phyloP scores from a whole-genome alignment of 2,113 vertebrate genomes.

The Phylloscopus trochilus region DNA sequence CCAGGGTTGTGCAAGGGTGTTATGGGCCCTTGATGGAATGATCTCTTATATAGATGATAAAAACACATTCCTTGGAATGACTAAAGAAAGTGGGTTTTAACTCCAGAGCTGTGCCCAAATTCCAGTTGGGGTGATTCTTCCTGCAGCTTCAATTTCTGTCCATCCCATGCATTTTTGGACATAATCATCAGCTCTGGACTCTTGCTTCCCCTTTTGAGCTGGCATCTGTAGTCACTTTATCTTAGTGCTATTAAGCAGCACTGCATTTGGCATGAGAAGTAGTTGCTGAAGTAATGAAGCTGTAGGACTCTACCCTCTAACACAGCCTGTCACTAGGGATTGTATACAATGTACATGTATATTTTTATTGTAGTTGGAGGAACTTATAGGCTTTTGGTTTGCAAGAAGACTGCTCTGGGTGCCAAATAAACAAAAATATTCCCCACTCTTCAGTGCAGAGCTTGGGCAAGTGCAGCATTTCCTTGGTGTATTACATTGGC shows the following conservation, averaged over 20 bases:
- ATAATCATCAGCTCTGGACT: neutral
- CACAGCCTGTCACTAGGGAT: neutral
- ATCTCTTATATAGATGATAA: neutral
- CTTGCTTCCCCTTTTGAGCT: neutral
- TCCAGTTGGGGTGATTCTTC: neutral
- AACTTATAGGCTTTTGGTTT: neutral
- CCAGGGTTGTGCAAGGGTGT: neutral
- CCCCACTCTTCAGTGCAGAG: neutral
- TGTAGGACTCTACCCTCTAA: neutral
- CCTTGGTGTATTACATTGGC: neutral
- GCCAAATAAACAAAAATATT: neutral
- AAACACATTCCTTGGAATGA: neutral
- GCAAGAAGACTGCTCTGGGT: neutral
- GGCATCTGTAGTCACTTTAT: neutral
- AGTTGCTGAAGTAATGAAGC: neutral
- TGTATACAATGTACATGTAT: accelerated
- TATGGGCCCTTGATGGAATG: neutral
- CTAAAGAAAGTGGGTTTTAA: neutral
- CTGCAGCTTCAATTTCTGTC: neutral
- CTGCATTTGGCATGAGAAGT: neutral
- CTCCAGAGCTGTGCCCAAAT: neutral
- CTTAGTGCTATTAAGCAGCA: neutral
- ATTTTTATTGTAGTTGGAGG: neutral
- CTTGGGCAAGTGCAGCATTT: neutral
- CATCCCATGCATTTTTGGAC: neutral